Base-by-base conservation (phyloP, 2,113 vertebrate genomes). In the Solenodon paradoxus region DNA sequence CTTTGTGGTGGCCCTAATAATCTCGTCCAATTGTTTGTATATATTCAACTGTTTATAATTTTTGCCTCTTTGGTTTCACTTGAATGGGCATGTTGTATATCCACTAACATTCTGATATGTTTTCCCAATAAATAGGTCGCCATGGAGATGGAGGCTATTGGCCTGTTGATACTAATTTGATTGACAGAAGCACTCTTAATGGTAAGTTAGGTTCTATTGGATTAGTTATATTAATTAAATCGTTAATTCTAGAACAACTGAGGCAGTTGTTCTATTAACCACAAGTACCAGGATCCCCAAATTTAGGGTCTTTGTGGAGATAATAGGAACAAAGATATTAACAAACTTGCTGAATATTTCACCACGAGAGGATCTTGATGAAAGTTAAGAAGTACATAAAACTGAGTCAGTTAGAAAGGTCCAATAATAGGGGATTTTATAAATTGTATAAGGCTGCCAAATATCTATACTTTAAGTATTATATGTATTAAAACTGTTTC, bases 121-220 rank as follows among this genome's bases (percentile, higher is more conserved):
- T 95, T 89, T 97, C 26, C 69, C 85, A 51, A 49, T 95, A 88
- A 78, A 81, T 97, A 99, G 99, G 99, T 98, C 99, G 99, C 79
- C 99, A 99, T 84, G 99, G 99, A 97, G 99, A 99, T 93, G 98
- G 99, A 49, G 84, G 97, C 85, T 99, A 98, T 97, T 99, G 99
- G 99, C 99, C 99, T 0, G 98, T 99, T 83, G 99, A 99, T 97
- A 99, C 98, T 94, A 99, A 99, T 97, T 98, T 98, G 92, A 99
- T 99, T 63, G 99, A 99, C 97, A 98, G 99, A 97, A 99, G 99
- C 98, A 99, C 98, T 95, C 98, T 99, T 71, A 99, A 99, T 3
- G 99, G 99, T 99, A 98, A 98, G 96, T 95, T 63, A 57, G 11
- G 24, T 74, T 80, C 38, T 35, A 3, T 51, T 82, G 55, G 40